Evolutionary conservation across 53 echinoderm and acorn worm species (phyloP), one percentile per base, ranked within the genome.

Genomic region (Echinometra lucunter): DNA sequence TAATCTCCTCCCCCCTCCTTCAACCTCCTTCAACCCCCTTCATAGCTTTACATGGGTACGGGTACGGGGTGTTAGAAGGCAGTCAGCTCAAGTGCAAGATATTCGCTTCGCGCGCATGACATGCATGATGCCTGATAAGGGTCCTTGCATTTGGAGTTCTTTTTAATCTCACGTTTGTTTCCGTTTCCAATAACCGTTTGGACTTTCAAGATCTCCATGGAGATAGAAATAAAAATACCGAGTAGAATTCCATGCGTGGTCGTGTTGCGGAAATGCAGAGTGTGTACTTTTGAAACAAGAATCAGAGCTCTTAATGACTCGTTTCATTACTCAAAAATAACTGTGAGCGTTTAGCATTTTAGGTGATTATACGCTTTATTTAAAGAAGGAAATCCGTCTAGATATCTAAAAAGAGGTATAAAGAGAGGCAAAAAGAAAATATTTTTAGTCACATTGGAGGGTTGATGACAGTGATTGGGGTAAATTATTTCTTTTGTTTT

Each of bases 1-100:
- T 78, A 78, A 78, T 78, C 78, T 78, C 78, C 78, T 38, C 78
- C 78, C 75, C 78, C 42, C 42, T 78, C 78, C 42, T 78, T 78
- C 78, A 78, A 35, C 66, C 74, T 25, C 37, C 74, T 74, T 37
- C 74, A 34, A 12, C 69, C 78, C 78, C 42, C 78, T 42, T 18
- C 1, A 17, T 78, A 23, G 78, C 78, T 78, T 78, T 23, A 78
- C 42, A 78, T 19, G 78, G 78, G 38, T 78, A 42, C 38, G 35
- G 78, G 78, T 78, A 35, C 13, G 42, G 78, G 78, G 78, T 78
- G 38, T 38, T 0, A 78, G 42, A 42, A 42, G 23, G 40, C 78
- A 78, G 78, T 78, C 78, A 42, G 4, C 5, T 42, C 38, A 78
- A 78, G 78, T 78, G 42, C 78, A 78, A 23, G 19, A 78, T 42